Percentiles rank a stretch among this genome's conserved stretches.
These are phyloP conservation scores for Tetraneura akinire DNA, from an alignment of 1,140 invertebrate species.

Conservation along the genomic window DNA sequence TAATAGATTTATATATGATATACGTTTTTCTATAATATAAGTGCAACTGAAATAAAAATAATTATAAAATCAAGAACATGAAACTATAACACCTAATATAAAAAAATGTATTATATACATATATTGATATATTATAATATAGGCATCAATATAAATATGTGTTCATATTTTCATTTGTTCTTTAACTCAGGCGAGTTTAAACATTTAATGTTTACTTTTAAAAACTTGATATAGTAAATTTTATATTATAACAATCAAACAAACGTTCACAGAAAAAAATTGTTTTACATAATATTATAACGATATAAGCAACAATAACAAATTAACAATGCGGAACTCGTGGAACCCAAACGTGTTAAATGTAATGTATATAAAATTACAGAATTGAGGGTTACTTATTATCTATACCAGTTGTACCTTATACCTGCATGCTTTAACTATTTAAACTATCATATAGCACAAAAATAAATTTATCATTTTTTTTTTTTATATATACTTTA, in stretches of 20 bases:
- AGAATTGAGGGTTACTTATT: constrained; percentile 3
- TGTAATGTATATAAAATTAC: constrained; percentile 12
- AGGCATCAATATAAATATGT: constrained; percentile 7
- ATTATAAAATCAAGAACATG: constrained; percentile 3
- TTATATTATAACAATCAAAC: constrained; percentile 30
- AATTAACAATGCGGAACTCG: constrained; percentile 39
- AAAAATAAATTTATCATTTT: constrained; percentile 10
- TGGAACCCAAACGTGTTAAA: constrained; percentile 36
- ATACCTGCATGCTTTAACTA: not conserved
- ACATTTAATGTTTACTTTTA: constrained; percentile 5
- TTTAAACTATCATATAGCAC: not conserved
- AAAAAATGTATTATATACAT: constrained; percentile 18
- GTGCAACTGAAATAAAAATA: not conserved
- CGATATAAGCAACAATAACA: constrained; percentile 20
- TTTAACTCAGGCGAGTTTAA: constrained; percentile 7
- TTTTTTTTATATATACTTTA: not conserved
- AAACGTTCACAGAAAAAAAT: constrained; percentile 35
- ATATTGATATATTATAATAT: no score
- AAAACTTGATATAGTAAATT: constrained; percentile 18
- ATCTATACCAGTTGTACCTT: not conserved
- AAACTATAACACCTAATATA: constrained; percentile 23
- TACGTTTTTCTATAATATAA: not conserved
- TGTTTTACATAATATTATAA: constrained; percentile 45
- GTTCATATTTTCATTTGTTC: not conserved
- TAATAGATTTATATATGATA: no score